phyloP scores from a whole-genome alignment of 2,888 invertebrate genomes.

The Chorisops tibialis region DNA sequence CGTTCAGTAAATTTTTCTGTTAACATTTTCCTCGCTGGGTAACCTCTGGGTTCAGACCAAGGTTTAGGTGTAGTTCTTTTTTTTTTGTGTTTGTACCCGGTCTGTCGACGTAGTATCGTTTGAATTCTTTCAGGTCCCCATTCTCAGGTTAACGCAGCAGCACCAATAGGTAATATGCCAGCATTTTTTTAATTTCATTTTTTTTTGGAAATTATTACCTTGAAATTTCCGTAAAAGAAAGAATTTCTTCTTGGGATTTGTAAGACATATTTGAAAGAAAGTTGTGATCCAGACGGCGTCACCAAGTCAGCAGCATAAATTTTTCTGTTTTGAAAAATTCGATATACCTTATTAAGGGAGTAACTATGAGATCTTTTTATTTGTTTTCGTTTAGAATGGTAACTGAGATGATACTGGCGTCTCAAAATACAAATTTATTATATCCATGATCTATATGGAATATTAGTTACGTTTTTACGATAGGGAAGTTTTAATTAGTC shows the following conservation, averaged over 20 bases:
- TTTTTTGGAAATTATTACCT: slow-evolving; percentile 14
- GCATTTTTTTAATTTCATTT: not conserved
- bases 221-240: not conserved
- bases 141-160: slow-evolving; percentile 6
- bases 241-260: too few species aligned
- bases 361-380: too few species aligned
- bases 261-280: slow-evolving; percentile 4
- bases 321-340: too few species aligned
- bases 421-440: slow-evolving; percentile 7
- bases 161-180: slow-evolving; percentile 20
- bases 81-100: too few species aligned
- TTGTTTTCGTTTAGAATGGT: too few species aligned
- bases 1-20: slow-evolving; percentile 39
- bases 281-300: slow-evolving; percentile 20
- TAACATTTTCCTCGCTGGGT: slow-evolving; percentile 30
- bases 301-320: not conserved
- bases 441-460: slow-evolving; percentile 22
- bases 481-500: too few species aligned
- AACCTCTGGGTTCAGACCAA: too few species aligned
- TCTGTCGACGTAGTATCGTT: slow-evolving; percentile 1
- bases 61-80: too few species aligned
- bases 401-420: slow-evolving; percentile 11
- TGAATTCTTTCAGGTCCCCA: slow-evolving; percentile 4
- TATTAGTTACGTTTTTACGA: slow-evolving; percentile 9
- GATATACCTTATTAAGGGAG: too few species aligned